Base-by-base conservation (phyloP, 2,888 invertebrate genomes). In the Epistrophella euchroma region DNA sequence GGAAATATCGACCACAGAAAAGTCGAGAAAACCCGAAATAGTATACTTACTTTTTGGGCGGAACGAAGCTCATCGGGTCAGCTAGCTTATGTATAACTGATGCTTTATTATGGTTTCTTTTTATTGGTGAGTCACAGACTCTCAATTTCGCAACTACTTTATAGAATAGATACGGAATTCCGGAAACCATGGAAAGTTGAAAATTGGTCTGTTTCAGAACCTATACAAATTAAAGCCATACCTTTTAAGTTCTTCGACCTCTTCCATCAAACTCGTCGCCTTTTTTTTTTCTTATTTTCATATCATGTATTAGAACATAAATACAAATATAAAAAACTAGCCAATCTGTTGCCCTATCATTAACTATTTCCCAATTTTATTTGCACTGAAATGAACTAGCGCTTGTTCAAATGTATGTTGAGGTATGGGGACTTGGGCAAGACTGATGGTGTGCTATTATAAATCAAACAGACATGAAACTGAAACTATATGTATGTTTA, bases 401-500 rank as follows among this genome's bases (percentile, higher is more conserved):
- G 13, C 32, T 66, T 50, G 50, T n/a, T n/a, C n/a, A n/a, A n/a
- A n/a, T n/a, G n/a, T n/a, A n/a, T n/a, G n/a, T 50, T 50, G 45
- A 78, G 17, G 73, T n/a, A n/a, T 82, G 25, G 37, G 10, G 5
- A 52, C 37, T 11, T 11, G 52, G 13, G 55, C 35, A 45, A 35
- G 7, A 19, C 55, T 55, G n/a, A 35, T 28, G 66, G 40, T 71
- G 50, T 50, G 70, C 68, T 55, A 77, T 77, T 75, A 66, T 86
- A 86, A 86, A 86, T 86, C 77, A 86, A 86, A 45, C 19, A 35
- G 77, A 72, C 85, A 77, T 55, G 47, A 66, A 74, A 71, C 71
- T 74, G 37, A 60, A 60, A 60, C 70, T 70, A 74, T 86, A 5
- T 32, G 5, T 32, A 32, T 32, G 9, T 32, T 32, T 7, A n/a